Conservation (phyloP, 1,140 invertebrate genomes). For the Periplaneta americana region DNA sequence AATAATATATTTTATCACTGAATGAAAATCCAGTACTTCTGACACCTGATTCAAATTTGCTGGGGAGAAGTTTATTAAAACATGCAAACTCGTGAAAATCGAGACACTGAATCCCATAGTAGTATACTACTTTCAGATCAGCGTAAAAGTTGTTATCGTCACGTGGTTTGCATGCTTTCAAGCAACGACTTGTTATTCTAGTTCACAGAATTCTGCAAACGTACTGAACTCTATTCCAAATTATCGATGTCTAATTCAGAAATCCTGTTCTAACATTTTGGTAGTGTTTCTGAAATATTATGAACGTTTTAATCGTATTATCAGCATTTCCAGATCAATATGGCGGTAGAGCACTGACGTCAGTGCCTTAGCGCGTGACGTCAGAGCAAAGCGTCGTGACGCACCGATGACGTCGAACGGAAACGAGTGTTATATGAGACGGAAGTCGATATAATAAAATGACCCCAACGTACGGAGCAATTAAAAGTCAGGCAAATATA, state of each 20-base stretch:
- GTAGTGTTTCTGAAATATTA: background rate
- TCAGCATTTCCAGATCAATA: background rate
- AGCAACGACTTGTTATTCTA: too few species aligned
- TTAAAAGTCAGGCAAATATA: background rate
- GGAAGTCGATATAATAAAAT: background rate
- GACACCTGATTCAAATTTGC: too few species aligned
- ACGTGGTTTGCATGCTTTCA: background rate
- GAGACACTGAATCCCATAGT: too few species aligned
- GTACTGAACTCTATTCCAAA: too few species aligned
- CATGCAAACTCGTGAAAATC: too few species aligned
- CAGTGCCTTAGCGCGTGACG: background rate
- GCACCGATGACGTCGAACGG: slow-evolving; percentile 3
- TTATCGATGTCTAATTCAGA: background rate
- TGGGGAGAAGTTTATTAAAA: too few species aligned
- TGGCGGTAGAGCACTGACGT: background rate
- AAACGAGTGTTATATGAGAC: background rate
- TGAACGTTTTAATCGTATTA: background rate
- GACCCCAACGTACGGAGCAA: background rate
- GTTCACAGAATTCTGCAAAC: too few species aligned
- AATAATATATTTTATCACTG: too few species aligned
- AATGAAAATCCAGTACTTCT: too few species aligned
- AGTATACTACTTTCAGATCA: too few species aligned
- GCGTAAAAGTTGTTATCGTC: too few species aligned
- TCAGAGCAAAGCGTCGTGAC: slow-evolving; percentile 1
- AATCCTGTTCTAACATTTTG: background rate